Conservation (phyloP, 1,140 invertebrate genomes). For the Sitophilus oryzae region DNA sequence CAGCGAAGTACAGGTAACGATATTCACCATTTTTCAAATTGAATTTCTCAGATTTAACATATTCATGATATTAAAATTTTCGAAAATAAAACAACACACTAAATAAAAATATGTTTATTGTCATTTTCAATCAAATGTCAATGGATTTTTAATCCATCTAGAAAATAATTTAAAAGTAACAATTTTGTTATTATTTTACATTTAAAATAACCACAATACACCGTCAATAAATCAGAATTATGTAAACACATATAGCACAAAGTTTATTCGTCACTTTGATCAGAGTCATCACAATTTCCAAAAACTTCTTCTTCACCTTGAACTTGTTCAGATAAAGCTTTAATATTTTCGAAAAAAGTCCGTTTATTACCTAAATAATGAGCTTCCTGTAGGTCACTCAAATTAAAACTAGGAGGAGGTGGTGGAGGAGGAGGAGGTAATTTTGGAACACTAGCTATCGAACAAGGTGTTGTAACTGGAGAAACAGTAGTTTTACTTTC, state of each 20-base stretch:
- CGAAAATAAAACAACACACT: background rate
- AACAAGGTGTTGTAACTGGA: background rate
- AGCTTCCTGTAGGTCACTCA: background rate
- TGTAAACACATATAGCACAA: background rate
- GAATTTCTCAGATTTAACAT: background rate
- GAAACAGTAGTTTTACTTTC: background rate
- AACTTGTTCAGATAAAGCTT: slow-evolving; percentile 18
- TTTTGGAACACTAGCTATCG: slow-evolving; percentile 3
- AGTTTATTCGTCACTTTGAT: slow-evolving; percentile 1
- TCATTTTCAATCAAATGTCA: too few relatives aligned
- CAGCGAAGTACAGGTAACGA: too few relatives aligned
- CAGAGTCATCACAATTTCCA: slow-evolving; percentile 11
- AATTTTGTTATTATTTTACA: too few relatives aligned
- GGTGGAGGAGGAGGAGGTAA: slow-evolving; percentile 16
- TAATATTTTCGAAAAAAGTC: slow-evolving; percentile 23
- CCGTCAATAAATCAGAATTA: background rate
- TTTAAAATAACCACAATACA: background rate
- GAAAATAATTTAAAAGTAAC: too few relatives aligned
- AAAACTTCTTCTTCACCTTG: slow-evolving; percentile 23
- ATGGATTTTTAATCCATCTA: too few relatives aligned
- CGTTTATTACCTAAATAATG: background rate
- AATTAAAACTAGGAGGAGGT: background rate
- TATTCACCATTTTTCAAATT: too few relatives aligned
- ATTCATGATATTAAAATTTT: background rate
- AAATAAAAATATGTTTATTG: too few relatives aligned